phyloP scores from a whole-genome alignment of 1,140 invertebrate genomes.

The Solenopsis fugax region DNA sequence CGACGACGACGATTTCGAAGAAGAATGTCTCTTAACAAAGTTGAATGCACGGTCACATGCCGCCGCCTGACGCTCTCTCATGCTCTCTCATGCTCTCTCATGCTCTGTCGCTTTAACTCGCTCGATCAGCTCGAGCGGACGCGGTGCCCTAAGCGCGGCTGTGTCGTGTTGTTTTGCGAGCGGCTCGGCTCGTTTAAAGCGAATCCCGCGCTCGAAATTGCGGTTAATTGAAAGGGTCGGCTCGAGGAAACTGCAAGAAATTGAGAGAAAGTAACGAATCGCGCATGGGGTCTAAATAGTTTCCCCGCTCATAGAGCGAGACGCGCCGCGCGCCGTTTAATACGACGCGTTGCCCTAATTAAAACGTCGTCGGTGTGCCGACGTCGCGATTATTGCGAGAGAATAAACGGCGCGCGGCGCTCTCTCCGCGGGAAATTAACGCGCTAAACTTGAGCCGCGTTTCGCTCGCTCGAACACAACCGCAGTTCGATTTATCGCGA shows the following conservation, averaged over 20 bases:
- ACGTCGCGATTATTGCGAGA: background rate
- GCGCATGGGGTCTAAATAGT: background rate
- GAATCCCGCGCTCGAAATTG: constrained; percentile 41
- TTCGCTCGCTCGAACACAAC: background rate
- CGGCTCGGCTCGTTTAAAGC: constrained; percentile 43
- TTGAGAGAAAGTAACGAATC: constrained; percentile 35
- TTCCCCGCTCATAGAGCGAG: background rate
- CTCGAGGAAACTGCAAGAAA: constrained; percentile 31
- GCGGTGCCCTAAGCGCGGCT: background rate
- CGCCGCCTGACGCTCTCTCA: too few relatives aligned
- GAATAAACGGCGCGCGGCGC: background rate
- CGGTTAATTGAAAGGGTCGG: constrained; percentile 57
- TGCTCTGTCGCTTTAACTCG: constrained; percentile 24
- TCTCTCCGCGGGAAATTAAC: background rate
- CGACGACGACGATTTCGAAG: background rate
- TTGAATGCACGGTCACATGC: constrained; percentile 6
- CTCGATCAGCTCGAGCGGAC: constrained; percentile 28
- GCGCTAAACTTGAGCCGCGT: background rate
- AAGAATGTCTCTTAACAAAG: constrained; percentile 2
- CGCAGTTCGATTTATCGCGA: constrained; percentile 3
- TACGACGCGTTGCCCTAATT: constrained; percentile 2
- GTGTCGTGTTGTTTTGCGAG: constrained; percentile 14
- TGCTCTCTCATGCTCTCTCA: too few relatives aligned
- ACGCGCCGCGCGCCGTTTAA: background rate
- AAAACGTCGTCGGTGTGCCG: background rate